These are phyloP conservation scores for Caenorhabditis tropicalis DNA, from an alignment of 1,140 invertebrate species.

Conservation along the genomic window DNA sequence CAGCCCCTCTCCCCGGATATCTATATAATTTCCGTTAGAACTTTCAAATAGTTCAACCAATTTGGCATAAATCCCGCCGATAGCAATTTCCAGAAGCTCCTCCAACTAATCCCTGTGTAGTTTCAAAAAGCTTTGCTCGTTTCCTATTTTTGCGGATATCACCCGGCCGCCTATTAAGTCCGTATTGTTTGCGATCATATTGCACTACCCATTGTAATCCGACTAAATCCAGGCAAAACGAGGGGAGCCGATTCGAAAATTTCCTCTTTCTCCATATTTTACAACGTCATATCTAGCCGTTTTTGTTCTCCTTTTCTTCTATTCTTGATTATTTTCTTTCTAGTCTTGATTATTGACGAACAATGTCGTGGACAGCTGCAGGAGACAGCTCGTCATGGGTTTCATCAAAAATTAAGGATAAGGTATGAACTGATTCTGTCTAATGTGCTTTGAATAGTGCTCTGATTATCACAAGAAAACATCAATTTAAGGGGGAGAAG, in stretches of 20 bases:
- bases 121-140: not conserved
- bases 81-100: not conserved
- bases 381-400: constrained; percentile 36
- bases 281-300: not conserved
- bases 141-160: constrained; percentile 20
- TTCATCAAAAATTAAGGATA: constrained; percentile 11
- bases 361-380: constrained; percentile 13
- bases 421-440: not conserved
- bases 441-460: not conserved
- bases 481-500: constrained; percentile 4
- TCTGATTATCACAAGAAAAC: not conserved
- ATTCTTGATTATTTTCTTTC: not conserved
- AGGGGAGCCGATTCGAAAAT: not conserved
- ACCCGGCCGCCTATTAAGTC: constrained; percentile 1
- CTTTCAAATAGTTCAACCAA: not conserved
- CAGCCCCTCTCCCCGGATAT: not conserved
- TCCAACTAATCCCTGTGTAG: not conserved
- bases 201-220: constrained; percentile 39
- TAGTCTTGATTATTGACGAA: not conserved
- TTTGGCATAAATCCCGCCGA: not conserved
- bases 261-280: not conserved
- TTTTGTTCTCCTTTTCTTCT: not conserved
- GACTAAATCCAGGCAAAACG: not conserved
- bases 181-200: constrained; percentile 33
- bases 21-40: constrained; percentile 9